Base-by-base conservation (phyloP, 1,140 invertebrate genomes). In the Cydia strobilella region DNA sequence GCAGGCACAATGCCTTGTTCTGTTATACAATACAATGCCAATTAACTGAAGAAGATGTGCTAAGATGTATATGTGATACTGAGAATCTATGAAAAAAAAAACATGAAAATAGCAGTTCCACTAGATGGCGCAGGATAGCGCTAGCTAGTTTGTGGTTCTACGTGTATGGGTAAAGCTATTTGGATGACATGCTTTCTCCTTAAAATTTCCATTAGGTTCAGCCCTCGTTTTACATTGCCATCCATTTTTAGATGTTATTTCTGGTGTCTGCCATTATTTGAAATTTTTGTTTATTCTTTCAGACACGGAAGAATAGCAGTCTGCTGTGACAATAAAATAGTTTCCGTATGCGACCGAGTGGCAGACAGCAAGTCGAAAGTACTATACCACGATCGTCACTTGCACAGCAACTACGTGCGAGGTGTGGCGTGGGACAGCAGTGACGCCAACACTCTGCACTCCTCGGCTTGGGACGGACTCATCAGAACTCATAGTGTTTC, bases 301-400 rank as follows among this genome's bases (percentile, higher is more conserved):
- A 93, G 92, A 71, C 80, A 77, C 7, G 79, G 88, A 23, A 83
- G 84, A 76, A 73, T 93, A 59, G 90, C 89, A 63, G 85, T 93
- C 6, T 92, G 89, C 73, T 90, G 92, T 84, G 93, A 93, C 79
- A 93, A 93, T 76, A 92, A 86, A 81, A 89, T 84, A 65, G 83
- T 93, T 20, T 83, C 87, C 27, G 88, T 93, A 3, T 93, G 86
- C 77, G 80, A 86, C 54, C 72, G 88, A 18, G 76, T 42, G 3
- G 79, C 82, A 15, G 78, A 80, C 35, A 72, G 76, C 23, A 83
- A 84, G 72, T 51, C 83, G 3, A 86, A 82, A 84, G 75, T 89
- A 27, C 75, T 88, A 73, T 92, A 92, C 74, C 82, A 90, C 72
- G 87, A 92, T 25, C 84, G 81, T 54, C 80, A 84, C 76, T 77